Percentiles rank a stretch among this genome's conserved stretches.
Evolutionary conservation across 2,888 invertebrate species (phyloP).

Genomic region (Helleia helle): DNA sequence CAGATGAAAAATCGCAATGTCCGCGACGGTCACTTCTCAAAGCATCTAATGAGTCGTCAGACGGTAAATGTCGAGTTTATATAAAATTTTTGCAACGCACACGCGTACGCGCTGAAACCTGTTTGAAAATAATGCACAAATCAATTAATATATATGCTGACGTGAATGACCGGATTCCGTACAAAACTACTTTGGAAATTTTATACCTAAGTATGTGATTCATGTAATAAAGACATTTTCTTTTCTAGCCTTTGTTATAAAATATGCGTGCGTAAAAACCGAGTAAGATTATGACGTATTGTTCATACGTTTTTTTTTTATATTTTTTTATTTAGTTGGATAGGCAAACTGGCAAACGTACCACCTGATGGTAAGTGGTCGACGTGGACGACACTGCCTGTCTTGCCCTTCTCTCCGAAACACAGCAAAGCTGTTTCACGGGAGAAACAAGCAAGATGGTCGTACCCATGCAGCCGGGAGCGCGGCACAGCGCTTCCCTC

Average conservation of each 20-base stretch:
- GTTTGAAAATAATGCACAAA: slow-evolving; percentile 12
- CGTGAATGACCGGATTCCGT: slow-evolving; percentile 7
- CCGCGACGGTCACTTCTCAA: slow-evolving; percentile 23
- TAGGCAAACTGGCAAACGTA: no score
- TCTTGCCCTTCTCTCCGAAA: no score
- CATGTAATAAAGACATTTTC: background rate
- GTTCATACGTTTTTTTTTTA: no score
- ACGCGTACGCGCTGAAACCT: slow-evolving; percentile 12
- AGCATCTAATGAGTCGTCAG: slow-evolving; percentile 24
- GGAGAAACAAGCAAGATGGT: no score
- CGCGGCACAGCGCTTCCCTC: no score
- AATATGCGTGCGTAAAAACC: background rate
- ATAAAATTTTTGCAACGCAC: slow-evolving; percentile 15
- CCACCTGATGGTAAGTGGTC: no score
- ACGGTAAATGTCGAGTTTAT: slow-evolving; percentile 3
- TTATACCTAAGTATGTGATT: slow-evolving; percentile 1
- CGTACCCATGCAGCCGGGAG: no score
- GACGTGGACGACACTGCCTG: no score
- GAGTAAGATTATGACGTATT: no score
- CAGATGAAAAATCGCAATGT: slow-evolving; percentile 10
- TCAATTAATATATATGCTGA: slow-evolving; percentile 9
- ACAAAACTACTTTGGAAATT: slow-evolving; percentile 5
- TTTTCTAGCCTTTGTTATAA: background rate
- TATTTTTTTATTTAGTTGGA: no score
- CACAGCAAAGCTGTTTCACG: no score